A percentile compares a stretch with the other conserved stretches of the same genome.
Conservation (phyloP, 2,797 vertebrate species). For the Clarias laeviceps region DNA sequence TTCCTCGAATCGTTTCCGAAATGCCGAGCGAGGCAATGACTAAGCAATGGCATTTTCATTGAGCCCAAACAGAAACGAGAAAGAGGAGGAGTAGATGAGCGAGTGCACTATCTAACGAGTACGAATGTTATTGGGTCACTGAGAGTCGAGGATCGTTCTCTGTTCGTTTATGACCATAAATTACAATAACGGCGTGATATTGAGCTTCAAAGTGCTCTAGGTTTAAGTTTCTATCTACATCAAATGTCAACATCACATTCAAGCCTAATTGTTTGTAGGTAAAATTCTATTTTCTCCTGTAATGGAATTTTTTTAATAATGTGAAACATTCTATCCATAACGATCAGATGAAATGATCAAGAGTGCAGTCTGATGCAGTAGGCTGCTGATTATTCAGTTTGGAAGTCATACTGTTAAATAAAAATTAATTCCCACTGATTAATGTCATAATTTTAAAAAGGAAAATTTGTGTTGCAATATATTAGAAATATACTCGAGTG, state of each 20-base stretch:
- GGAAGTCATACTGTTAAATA: neutral
- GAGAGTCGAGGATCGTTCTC: neutral
- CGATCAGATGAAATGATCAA: neutral
- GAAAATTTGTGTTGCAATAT: neutral
- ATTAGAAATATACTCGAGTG: neutral
- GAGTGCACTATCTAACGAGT: neutral
- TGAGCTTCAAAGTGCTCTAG: neutral
- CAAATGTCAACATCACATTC: neutral
- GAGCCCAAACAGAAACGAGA: neutral
- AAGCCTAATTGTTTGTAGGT: neutral
- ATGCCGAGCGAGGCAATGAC: neutral
- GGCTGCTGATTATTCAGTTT: neutral
- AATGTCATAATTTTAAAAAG: neutral
- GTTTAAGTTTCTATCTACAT: neutral
- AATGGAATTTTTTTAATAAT: too few relatives aligned
- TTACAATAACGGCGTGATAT: neutral
- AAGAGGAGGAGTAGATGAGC: too few relatives aligned
- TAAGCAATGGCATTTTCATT: neutral
- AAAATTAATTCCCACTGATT: neutral
- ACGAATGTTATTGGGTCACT: too few relatives aligned
- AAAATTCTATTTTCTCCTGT: neutral
- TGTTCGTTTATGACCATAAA: neutral
- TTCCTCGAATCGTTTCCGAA: neutral
- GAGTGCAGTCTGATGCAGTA: neutral
- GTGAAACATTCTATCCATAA: too few relatives aligned